Evolutionary conservation across 2,113 vertebrate species (phyloP), one percentile per base, ranked within the genome.

Genomic region (Diadophis punctatus): DNA sequence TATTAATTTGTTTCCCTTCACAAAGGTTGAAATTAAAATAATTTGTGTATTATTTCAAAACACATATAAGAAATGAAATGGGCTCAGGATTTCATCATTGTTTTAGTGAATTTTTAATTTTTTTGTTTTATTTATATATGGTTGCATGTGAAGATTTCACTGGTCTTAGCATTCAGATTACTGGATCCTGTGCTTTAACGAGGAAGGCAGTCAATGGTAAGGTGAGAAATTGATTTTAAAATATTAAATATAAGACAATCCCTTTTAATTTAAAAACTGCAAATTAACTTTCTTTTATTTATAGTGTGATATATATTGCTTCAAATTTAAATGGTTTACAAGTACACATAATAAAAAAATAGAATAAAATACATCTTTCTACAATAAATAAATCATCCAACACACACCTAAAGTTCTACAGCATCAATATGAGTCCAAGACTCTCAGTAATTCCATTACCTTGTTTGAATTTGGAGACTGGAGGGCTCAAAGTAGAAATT

Each of bases 111-210:
- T 52, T 84, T 93, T 16, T 93, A 68, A 6, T 2, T 2, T 90
- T 91, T 90, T 48, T 10, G 10, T 93, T 95, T 93, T 90, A 92
- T 27, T 87, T 92, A 8, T 7, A 34, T 60, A 43, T 88, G 0
- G 94, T 9, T 90, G 12, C 92, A 95, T 91, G 10, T 93, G 56
- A 95, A 98, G 98, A 97, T 92, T 97, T 96, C 94, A 91, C 95
- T 68, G 88, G 94, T 60, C 94, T 99, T 93, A 98, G 97, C 94
- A 93, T 99, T 94, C 43, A 4, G 0, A 96, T 98, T 93, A 98
- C 97, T 8, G 97, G 98, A 84, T 98, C 97, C 0, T 98, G 98
- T 96, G 97, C 98, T 1, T 49, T 99, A 95, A 84, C 30, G 88
- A 96, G 46, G 30, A 87, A 63, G 27, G 1, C 91, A 22, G 0